A percentile compares a stretch with the other conserved stretches of the same genome.
These are phyloP conservation scores for Phragmatobia fuliginosa DNA, from an alignment of 2,888 invertebrate species.

Conservation along the genomic window DNA sequence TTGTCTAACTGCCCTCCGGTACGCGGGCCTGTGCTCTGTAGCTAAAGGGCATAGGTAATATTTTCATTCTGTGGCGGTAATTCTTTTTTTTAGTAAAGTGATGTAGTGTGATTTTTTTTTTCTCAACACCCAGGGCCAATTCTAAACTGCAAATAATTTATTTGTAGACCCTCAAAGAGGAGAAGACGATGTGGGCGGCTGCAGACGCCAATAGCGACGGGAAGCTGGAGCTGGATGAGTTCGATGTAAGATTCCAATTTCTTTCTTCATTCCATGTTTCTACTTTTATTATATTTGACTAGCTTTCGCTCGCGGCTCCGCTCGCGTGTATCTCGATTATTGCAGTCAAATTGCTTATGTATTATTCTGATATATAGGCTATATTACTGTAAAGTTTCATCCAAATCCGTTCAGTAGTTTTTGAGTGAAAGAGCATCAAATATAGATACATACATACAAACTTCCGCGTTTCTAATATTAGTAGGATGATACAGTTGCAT, in stretches of 20 bases:
- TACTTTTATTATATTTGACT: neutral
- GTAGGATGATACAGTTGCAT: too few relatives aligned
- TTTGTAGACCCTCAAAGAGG: constrained; percentile 90
- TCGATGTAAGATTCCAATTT: constrained; percentile 78
- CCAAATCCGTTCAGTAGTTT: too few relatives aligned
- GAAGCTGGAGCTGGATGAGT: constrained; percentile 91
- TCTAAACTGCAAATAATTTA: neutral
- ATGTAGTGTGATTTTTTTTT: neutral
- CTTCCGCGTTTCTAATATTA: too few relatives aligned
- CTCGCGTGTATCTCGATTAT: too few relatives aligned
- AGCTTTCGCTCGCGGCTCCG: too few relatives aligned
- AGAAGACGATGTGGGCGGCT: constrained; percentile 93
- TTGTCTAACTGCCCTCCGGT: neutral
- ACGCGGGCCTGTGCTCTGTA: too few relatives aligned
- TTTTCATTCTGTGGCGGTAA: neutral
- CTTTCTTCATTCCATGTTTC: neutral
- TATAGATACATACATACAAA: too few relatives aligned
- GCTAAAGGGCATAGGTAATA: neutral
- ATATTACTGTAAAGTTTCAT: too few relatives aligned
- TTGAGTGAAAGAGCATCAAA: too few relatives aligned
- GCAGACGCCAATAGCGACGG: constrained; percentile 95
- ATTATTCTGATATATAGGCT: too few relatives aligned
- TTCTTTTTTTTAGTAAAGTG: neutral
- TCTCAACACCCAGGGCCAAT: neutral
- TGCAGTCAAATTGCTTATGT: too few relatives aligned